Evolutionary conservation across 2,888 invertebrate species (phyloP).

Genomic region (Cantharis rustica): DNA sequence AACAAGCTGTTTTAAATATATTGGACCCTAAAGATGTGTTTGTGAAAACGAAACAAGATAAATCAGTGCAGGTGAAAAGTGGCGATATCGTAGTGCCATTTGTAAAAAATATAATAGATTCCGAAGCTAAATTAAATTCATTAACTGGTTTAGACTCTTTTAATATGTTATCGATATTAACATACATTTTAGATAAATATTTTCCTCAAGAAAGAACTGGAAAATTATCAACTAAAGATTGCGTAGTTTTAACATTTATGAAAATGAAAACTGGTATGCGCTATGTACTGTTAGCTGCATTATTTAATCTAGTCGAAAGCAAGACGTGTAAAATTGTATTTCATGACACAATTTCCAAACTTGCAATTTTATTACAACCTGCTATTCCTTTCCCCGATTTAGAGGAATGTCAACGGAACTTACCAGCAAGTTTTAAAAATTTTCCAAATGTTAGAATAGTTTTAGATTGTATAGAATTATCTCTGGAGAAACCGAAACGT

Average conservation of each 20-base stretch:
- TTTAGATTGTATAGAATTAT: constrained; percentile 39
- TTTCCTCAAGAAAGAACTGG: neutral
- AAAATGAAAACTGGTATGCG: neutral
- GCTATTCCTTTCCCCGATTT: neutral
- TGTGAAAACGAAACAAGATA: too few species aligned
- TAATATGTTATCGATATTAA: too few species aligned
- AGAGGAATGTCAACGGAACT: constrained; percentile 19
- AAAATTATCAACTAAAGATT: neutral
- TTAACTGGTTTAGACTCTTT: too few species aligned
- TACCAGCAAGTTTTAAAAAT: constrained; percentile 36
- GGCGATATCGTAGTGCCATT: too few species aligned
- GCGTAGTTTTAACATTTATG: neutral
- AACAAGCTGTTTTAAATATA: too few species aligned
- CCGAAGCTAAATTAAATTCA: too few species aligned
- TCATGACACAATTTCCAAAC: neutral
- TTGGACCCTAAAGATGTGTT: too few species aligned
- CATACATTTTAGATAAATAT: too few species aligned
- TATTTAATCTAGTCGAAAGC: neutral
- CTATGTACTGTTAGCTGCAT: neutral
- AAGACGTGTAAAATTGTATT: neutral
- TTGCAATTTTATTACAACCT: neutral
- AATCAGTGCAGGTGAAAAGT: too few species aligned
- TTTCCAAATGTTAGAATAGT: constrained; percentile 34
- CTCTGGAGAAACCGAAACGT: constrained; percentile 32
- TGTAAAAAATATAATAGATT: too few species aligned